Evolutionary conservation across 2,113 vertebrate species (phyloP).

Genomic region (Conger conger): DNA sequence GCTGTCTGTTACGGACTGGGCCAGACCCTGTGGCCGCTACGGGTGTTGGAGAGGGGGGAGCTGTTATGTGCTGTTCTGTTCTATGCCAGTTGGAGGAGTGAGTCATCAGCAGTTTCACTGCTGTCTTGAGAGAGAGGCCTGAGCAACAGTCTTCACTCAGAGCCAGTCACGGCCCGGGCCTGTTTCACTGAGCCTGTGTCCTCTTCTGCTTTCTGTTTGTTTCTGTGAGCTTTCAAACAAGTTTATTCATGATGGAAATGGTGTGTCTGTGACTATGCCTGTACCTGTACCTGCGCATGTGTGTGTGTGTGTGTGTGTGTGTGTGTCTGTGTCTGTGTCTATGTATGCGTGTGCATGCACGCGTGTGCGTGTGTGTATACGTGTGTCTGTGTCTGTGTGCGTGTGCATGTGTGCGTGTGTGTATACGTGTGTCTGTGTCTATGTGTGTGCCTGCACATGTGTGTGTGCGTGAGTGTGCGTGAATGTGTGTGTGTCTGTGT

Average conservation of each 20-base stretch:
- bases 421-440: too few species aligned
- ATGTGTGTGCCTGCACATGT: too few species aligned
- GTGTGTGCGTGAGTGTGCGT: too few species aligned
- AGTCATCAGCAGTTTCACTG: background rate
- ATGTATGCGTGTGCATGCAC: too few species aligned
- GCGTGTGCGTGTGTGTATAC: too few species aligned
- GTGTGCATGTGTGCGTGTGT: too few species aligned
- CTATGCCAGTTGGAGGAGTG: background rate
- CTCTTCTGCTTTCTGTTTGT: background rate
- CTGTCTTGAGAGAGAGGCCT: background rate
- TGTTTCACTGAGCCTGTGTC: background rate
- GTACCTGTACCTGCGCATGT: too few species aligned
- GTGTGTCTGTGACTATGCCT: too few species aligned
- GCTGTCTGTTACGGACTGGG: background rate
- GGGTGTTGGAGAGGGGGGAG: background rate
- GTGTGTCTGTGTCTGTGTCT: too few species aligned
- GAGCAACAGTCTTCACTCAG: background rate
- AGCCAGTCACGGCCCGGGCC: background rate
- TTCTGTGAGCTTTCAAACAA: background rate
- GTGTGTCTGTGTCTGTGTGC: too few species aligned
- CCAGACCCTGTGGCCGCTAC: background rate
- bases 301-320: too few species aligned
- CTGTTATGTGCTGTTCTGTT: background rate
- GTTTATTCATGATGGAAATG: background rate
- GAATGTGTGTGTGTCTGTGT: too few species aligned